Evolutionary conservation across 2,797 vertebrate species (phyloP), one percentile per base, ranked within the genome.

Genomic region (Betta splendens): DNA sequence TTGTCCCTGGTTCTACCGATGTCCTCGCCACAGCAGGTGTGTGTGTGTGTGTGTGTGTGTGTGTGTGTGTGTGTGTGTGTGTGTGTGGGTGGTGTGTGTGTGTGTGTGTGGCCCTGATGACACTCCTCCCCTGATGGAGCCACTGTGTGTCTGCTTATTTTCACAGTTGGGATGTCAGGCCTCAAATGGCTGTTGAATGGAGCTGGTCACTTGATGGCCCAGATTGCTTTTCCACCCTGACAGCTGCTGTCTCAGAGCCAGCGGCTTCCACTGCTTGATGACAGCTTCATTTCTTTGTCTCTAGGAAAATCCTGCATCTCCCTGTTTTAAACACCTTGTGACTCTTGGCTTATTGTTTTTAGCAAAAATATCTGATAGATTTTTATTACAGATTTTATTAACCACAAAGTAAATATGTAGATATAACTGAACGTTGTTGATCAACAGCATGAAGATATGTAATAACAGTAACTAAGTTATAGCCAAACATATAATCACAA

Each of bases 81-180:
- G n/a, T n/a, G n/a, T n/a, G n/a, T n/a, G n/a, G n/a, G n/a, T n/a
- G n/a, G n/a, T n/a, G n/a, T 84, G 81, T 77, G 81, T 80, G 84
- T 81, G 85, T 84, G 81, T 77, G 81, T 80, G 84, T 81, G 85
- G 67, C 71, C 75, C 52, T 58, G 65, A 69, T 46, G 65, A 72
- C 61, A 63, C 76, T 54, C 45, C 54, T 77, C 61, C 72, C 61
- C 67, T 63, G 60, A 26, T 22, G 68, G 49, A 65, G 58, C 37
- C 37, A 54, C 66, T 48, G 70, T 72, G 75, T 72, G 58, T 46
- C 49, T 2, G 55, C 78, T 75, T 89, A 83, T 88, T 87, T 87
- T 87, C 80, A 81, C 88, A 89, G 84, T 86, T 87, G 84, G 54
- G 66, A 36, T 49, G 66, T 72, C 55, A 45, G 75, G 64, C 68